Base-by-base conservation (phyloP, 1,140 invertebrate genomes). In the Zaprionus nigranus region DNA sequence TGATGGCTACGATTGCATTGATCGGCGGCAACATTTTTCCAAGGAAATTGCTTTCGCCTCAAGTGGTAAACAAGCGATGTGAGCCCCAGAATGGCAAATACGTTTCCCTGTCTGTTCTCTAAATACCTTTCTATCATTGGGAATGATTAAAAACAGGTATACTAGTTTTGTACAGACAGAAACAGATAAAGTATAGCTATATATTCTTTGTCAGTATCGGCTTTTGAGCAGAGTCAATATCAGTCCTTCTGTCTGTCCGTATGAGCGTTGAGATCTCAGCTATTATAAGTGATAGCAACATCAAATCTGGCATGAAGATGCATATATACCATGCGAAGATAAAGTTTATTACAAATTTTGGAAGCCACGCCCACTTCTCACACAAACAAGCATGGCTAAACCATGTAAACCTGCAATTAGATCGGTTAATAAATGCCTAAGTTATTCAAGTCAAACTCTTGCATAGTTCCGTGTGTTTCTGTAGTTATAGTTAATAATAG, bases 11-110 rank as follows among this genome's bases (percentile, higher is more conserved):
- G 59, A 61, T 61, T 36, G 51, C 53, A 56, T 64, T 79, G 70
- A 75, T 68, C 68, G 49, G 63, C n/a, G 74, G 43, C 68, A 68
- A 78, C 85, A 90, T 90, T 90, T 90, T 90, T 90, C 85, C 85
- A 90, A 85, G 85, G 85, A 90, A 90, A 90, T 84, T 88, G 85
- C 72, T 88, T 88, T 90, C 72, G 85, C 85, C 85, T 81, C 82
- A 75, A 90, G 81, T 79, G 81, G 58, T 58, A 75, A 75, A 63
- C 71, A 67, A 65, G 59, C 71, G 69, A 77, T 61, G 66, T 73
- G 68, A 54, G 65, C 57, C 57, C 57, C 57, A 46, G 43, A 56
- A 73, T 74, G 60, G 15, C n/a, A 38, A 38, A 13, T 38, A 38
- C 12, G 13, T 38, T 43, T 43, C n/a, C 40, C 15, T 2, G 40